These are phyloP conservation scores for Cariama cristata DNA, from an alignment of 2,113 vertebrate species.

Conservation along the genomic window DNA sequence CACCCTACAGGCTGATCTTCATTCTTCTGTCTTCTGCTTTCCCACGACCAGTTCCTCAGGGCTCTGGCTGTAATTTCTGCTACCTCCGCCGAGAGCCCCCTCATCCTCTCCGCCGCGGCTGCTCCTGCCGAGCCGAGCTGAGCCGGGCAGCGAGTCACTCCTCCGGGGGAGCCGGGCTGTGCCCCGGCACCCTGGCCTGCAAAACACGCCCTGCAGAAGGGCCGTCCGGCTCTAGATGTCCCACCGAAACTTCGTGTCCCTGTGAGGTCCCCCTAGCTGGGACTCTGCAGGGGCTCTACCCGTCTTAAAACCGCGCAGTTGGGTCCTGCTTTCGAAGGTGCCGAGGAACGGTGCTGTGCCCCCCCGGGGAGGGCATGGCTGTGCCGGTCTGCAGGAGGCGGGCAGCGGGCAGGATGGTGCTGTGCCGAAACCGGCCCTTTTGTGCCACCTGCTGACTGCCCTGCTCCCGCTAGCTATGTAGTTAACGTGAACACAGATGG, in stretches of 20 bases:
- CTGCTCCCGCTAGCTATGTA: rapidly evolving
- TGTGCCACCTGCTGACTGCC: conserved; percentile 13
- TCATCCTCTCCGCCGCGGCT: not conserved
- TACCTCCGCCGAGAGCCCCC: not conserved
- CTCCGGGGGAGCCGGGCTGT: too few relatives aligned
- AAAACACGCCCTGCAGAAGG: rapidly evolving
- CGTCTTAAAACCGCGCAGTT: rapidly evolving
- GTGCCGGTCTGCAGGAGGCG: rapidly evolving
- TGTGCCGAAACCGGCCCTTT: not conserved
- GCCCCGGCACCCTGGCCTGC: not conserved
- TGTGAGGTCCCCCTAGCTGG: not conserved
- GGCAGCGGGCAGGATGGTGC: too few relatives aligned
- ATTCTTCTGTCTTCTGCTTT: not conserved
- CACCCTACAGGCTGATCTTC: not conserved
- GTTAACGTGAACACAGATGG: rapidly evolving
- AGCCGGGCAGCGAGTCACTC: not conserved
- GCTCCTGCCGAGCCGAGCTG: not conserved
- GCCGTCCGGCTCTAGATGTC: rapidly evolving
- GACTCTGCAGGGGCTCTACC: not conserved
- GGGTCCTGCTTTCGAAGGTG: too few relatives aligned
- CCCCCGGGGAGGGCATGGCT: not conserved
- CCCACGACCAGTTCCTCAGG: not conserved
- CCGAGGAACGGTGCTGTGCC: rapidly evolving
- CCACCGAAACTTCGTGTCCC: not conserved
- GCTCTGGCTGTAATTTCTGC: not conserved